Base-by-base conservation (phyloP, 2,797 vertebrate genomes). In the Bovichtus diacanthus region DNA sequence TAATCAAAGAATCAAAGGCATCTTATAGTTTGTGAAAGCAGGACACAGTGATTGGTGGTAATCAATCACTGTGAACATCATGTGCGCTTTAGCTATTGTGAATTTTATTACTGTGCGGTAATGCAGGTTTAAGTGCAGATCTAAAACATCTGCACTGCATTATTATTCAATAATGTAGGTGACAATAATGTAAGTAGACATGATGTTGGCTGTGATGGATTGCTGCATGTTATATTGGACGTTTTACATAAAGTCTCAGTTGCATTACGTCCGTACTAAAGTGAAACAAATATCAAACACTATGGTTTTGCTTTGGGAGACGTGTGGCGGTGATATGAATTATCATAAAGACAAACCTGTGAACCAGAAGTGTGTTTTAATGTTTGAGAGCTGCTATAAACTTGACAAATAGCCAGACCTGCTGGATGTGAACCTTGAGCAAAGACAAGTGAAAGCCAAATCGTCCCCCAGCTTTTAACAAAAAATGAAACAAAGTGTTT, bases 11-110 rank as follows among this genome's bases (percentile, higher is more conserved):
- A 74, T 74, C 44, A 65, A 58, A 72, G 16, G 13, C 29, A 53
- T 43, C 34, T 27, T 53, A 23, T 15, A 61, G 19, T 31, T 60
- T 70, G 59, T 36, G 55, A 78, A 23, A 16, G n/a, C 83, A 36
- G 34, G 25, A 31, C 23, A 55, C 56, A 53, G 50, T 21, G 36
- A 6, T 44, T 58, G 56, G 36, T 19, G 34, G n/a, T 54, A 38
- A 83, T 72, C 39, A 49, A 65, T 76, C 74, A 73, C 55, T 2
- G 36, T 63, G 29, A 78, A n/a, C 19, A 61, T 53, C 65, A 27
- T 21, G 19, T 61, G 44, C 78, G 54, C 18, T 41, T 67, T 47
- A 38, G 50, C 62, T 41, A 6, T 59, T 51, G 25, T 31, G 21
- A 49, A 39, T 63, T 25, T 4, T 18, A 46, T 73, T 41, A 36